Evolutionary conservation across 2,113 vertebrate species (phyloP).

Genomic region (Sinocyclocheilus rhinocerous): DNA sequence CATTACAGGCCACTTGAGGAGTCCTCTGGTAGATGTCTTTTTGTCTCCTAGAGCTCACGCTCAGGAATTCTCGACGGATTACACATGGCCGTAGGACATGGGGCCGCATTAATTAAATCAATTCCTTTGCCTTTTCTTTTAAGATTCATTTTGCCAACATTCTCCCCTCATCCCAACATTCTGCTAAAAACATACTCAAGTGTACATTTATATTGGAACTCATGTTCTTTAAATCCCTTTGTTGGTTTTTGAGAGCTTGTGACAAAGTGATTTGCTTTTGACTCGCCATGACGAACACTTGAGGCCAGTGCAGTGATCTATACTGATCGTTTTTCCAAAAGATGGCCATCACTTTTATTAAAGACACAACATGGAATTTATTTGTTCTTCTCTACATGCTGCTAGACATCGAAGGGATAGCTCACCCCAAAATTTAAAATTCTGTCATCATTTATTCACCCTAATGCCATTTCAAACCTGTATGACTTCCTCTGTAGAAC

Average conservation of each 20-base stretch:
- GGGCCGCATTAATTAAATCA: constrained; percentile 81
- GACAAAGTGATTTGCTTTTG: constrained; percentile 71
- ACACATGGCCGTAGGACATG: constrained; percentile 76
- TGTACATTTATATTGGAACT: constrained; percentile 44
- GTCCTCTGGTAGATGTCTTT: constrained; percentile 72
- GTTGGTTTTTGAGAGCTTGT: constrained; percentile 60
- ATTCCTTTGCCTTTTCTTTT: constrained; percentile 65
- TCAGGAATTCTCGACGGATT: constrained; percentile 74
- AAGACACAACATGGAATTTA: constrained; percentile 67
- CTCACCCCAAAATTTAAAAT: neutral
- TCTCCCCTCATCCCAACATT: constrained; percentile 42
- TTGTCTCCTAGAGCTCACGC: constrained; percentile 69
- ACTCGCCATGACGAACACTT: constrained; percentile 71
- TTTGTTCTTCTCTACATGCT: constrained; percentile 70
- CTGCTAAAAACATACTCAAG: constrained; percentile 50
- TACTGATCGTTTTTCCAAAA: constrained; percentile 65
- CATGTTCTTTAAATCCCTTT: constrained; percentile 55
- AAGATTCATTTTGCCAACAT: constrained; percentile 64
- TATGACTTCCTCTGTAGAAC: too few relatives aligned
- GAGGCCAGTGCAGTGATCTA: constrained; percentile 62
- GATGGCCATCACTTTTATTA: constrained; percentile 61
- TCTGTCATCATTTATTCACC: neutral
- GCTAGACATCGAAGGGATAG: constrained; percentile 62
- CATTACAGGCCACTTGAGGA: constrained; percentile 77
- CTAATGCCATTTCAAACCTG: neutral